Percentiles rank a stretch among this genome's conserved stretches.
Conservation (phyloP, 2,113 vertebrate species). For the Herpetotheres cachinnans region DNA sequence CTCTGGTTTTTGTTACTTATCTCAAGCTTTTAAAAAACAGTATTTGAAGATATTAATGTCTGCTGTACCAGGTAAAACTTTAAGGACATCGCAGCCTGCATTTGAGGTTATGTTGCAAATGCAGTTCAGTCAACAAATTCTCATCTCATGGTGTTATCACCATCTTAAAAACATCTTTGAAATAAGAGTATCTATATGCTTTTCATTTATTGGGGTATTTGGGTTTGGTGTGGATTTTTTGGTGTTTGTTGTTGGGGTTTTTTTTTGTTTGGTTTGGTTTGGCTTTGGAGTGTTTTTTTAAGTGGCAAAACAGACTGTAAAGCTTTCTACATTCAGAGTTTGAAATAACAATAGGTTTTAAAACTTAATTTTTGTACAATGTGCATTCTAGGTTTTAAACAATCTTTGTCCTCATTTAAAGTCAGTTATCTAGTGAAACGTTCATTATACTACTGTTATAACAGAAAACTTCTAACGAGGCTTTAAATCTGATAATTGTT, state of each 20-base stretch:
- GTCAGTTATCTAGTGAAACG: not conserved
- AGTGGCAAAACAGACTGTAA: not conserved
- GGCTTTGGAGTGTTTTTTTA: not conserved
- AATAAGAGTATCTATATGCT: not conserved
- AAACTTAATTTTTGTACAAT: not conserved
- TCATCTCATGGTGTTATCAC: not conserved
- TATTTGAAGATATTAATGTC: not conserved
- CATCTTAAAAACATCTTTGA: not conserved
- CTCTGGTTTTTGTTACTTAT: not conserved
- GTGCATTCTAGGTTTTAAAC: not conserved
- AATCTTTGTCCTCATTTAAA: not conserved
- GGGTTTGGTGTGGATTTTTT: not conserved
- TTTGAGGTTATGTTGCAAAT: not conserved
- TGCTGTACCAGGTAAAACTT: not conserved
- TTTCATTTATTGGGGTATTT: not conserved
- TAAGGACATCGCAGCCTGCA: not conserved
- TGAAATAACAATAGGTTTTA: not conserved
- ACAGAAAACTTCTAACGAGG: not conserved
- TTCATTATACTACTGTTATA: not conserved
- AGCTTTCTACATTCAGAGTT: not conserved
- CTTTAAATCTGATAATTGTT: not conserved
- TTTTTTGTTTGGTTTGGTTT: not conserved
- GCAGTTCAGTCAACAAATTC: not conserved
- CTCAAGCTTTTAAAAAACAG: not conserved
- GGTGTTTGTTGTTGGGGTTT: not conserved